phyloP scores from a whole-genome alignment of 1,140 invertebrate genomes.

The Archivesica marissinica region DNA sequence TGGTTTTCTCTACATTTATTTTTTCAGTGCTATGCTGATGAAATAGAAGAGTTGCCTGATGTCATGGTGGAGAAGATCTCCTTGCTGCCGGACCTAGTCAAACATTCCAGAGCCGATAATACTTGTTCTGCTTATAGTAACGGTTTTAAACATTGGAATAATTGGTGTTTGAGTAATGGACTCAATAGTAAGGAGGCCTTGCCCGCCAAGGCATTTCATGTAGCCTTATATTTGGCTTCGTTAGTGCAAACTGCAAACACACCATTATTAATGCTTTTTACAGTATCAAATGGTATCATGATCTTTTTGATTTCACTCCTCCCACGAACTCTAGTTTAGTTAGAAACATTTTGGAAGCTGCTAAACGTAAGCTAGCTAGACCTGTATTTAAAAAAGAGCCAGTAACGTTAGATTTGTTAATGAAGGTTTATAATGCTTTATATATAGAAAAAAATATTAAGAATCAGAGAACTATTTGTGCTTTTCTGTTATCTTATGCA shows the following conservation, averaged over 20 bases:
- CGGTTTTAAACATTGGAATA: no score
- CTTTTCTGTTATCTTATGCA: constrained; percentile 10
- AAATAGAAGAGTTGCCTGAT: no score
- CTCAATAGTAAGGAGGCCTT: constrained; percentile 15
- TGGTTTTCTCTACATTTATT: no score
- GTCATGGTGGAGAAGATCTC: no score
- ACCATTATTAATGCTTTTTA: no score
- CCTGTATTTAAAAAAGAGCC: constrained; percentile 51
- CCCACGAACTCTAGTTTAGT: not conserved
- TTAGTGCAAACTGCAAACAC: not conserved
- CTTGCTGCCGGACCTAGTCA: no score
- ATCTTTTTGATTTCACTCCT: no score
- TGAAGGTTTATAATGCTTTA: not conserved
- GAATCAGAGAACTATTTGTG: constrained; percentile 39
- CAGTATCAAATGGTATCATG: no score
- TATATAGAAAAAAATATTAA: constrained; percentile 6
- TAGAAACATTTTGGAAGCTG: not conserved
- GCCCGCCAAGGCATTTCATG: not conserved
- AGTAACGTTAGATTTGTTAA: constrained; percentile 1
- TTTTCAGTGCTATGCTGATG: no score
- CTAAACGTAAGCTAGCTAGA: not conserved
- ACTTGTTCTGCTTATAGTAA: no score
- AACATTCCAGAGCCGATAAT: no score
- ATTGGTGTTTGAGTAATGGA: no score
- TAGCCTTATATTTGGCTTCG: not conserved